Conservation (phyloP, 2,888 invertebrate species). For the Plebejus melissa region DNA sequence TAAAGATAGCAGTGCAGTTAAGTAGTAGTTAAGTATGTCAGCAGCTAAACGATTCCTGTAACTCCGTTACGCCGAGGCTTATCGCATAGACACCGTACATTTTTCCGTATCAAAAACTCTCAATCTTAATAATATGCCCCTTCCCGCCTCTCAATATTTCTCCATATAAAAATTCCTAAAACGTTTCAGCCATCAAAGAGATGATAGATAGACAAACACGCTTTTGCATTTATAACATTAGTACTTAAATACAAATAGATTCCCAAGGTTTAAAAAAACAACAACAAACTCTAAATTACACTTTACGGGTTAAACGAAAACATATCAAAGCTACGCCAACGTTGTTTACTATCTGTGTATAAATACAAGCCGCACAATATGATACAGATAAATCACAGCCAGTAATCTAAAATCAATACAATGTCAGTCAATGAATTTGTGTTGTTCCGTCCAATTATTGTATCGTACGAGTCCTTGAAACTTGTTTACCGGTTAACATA, state of each 20-base stretch:
- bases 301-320: neutral
- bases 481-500: conserved; percentile 5
- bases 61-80: too few species aligned
- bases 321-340: neutral
- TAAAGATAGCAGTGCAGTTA: too few species aligned
- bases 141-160: too few species aligned
- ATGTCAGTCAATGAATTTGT: conserved; percentile 6
- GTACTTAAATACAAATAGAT: neutral
- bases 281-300: neutral
- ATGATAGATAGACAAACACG: too few species aligned
- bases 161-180: too few species aligned
- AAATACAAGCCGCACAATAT: neutral
- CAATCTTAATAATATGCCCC: too few species aligned
- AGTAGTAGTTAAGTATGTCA: too few species aligned
- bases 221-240: too few species aligned
- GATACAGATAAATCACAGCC: conserved; percentile 11
- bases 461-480: conserved; percentile 12
- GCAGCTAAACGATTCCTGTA: too few species aligned
- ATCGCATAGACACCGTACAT: too few species aligned
- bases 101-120: too few species aligned
- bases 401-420: conserved; percentile 18
- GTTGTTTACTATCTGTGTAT: conserved; percentile 3
- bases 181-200: too few species aligned
- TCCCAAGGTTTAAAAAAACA: neutral
- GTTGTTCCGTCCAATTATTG: conserved; percentile 1